Evolutionary conservation across 1,140 invertebrate genomes (phyloP).

Genomic region (Dendroctonus valens): DNA sequence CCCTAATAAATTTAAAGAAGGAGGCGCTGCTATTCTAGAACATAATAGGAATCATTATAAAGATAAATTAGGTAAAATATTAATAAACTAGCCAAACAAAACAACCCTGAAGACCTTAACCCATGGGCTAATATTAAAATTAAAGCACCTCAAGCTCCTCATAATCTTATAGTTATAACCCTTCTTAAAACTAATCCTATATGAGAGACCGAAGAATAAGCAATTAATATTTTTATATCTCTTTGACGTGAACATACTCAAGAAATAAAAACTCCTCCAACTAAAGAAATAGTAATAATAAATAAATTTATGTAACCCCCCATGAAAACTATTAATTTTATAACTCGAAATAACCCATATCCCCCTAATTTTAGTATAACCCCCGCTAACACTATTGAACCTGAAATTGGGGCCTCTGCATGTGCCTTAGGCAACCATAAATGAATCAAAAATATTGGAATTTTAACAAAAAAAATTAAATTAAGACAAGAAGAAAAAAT

Average conservation of each 20-base stretch:
- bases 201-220: conserved; percentile 64
- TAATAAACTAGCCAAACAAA: conserved; percentile 61
- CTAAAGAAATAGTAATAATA: conserved; percentile 55
- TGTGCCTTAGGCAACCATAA: no score
- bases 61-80: conserved; percentile 53
- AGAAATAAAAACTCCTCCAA: conserved; percentile 57
- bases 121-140: conserved; percentile 63
- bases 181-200: conserved; percentile 57
- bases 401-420: no score
- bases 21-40: conserved; percentile 53
- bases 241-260: conserved; percentile 62
- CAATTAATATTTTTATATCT: conserved; percentile 62
- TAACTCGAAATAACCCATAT: no score
- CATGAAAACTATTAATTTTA: no score
- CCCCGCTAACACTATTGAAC: no score
- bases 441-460: no score
- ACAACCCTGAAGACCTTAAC: conserved; percentile 65
- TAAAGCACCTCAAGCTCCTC: no score
- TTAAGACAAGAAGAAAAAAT: no score
- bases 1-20: no score
- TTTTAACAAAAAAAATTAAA: no score
- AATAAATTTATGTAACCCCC: conserved; percentile 44
- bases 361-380: no score
- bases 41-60: conserved; percentile 63
- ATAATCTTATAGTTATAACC: conserved; percentile 52